Evolutionary conservation across 2,113 vertebrate species (phyloP), one percentile per base, ranked within the genome.

Genomic region (Nothocercus nigrocapillus): DNA sequence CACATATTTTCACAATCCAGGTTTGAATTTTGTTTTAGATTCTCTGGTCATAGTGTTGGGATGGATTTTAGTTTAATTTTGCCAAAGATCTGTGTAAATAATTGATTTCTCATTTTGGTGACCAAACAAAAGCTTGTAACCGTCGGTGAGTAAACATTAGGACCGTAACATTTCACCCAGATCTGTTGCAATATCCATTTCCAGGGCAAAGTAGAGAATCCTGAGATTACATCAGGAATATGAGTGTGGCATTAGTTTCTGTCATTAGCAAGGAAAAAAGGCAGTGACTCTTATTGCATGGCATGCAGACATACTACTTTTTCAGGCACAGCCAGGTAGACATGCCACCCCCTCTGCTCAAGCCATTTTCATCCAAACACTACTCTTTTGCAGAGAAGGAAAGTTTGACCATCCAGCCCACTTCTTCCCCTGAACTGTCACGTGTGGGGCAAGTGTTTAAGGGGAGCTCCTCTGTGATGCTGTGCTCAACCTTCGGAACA

Each of bases 391-490:
- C 11, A n/a, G 11, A n/a, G 47, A 76, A 14, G 32, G 24, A 7
- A 49, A 20, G 40, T 73, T 32, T 70, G 34, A 6, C 8, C 12
- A 30, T 38, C 3, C 45, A 9, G 7, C 14, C 21, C 64, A 19
- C 74, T 42, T 4, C 3, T 7, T 62, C 14, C 12, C 22, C 3
- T 5, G 56, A 49, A 36, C 49, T 74, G 22, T 24, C 16, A 19
- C 0, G 0, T 14, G 13, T 40, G 49, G 7, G 42, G 32, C 49
- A 40, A 9, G 12, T 6, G 47, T 28, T 4, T 9, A 44, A 44
- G 32, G 28, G 34, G 45, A 40, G 9, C 13, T 84, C 32, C 17
- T n/a, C 15, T 19, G 17, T 12, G 25, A 53, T 25, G 25, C 15
- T 40, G 13, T 30, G 8, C 38, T 61, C 27, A 34, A 16, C 36